Evolutionary conservation across 1,140 invertebrate species (phyloP).

Genomic region (Arion vulgaris): DNA sequence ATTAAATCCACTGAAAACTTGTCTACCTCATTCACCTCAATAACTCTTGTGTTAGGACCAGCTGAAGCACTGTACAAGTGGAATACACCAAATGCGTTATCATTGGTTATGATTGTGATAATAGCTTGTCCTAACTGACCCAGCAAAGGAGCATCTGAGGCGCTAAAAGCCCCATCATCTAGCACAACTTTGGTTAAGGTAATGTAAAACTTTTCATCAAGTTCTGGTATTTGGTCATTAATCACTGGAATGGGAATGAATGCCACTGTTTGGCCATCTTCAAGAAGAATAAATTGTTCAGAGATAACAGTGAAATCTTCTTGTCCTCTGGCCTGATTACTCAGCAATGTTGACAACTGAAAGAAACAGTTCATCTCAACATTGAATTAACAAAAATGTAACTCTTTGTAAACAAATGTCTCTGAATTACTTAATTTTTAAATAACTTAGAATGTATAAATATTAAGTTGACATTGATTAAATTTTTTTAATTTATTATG

Average conservation of each 20-base stretch:
- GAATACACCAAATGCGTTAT: slow-evolving; percentile 68
- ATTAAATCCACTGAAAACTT: slow-evolving; percentile 65
- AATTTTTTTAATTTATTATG: too few species aligned
- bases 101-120: slow-evolving; percentile 62
- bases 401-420: too few species aligned
- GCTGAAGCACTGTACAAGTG: slow-evolving; percentile 59
- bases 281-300: slow-evolving; percentile 54
- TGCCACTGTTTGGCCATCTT: slow-evolving; percentile 54
- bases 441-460: too few species aligned
- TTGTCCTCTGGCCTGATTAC: slow-evolving; percentile 49
- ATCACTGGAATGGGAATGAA: slow-evolving; percentile 57
- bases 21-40: slow-evolving; percentile 64
- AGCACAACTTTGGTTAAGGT: slow-evolving; percentile 60
- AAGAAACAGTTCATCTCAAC: background rate
- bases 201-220: slow-evolving; percentile 65
- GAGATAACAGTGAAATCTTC: slow-evolving; percentile 60
- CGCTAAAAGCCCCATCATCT: slow-evolving; percentile 39
- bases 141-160: slow-evolving; percentile 58
- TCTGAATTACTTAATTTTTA: too few species aligned
- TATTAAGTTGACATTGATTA: too few species aligned
- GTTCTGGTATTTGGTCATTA: slow-evolving; percentile 65
- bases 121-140: slow-evolving; percentile 49
- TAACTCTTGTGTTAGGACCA: slow-evolving; percentile 48
- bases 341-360: slow-evolving; percentile 35
- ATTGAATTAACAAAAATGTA: too few species aligned